Percentiles rank a stretch among this genome's conserved stretches.
Evolutionary conservation across 1,140 invertebrate species (phyloP).

Genomic region (Pogonus chalceus): DNA sequence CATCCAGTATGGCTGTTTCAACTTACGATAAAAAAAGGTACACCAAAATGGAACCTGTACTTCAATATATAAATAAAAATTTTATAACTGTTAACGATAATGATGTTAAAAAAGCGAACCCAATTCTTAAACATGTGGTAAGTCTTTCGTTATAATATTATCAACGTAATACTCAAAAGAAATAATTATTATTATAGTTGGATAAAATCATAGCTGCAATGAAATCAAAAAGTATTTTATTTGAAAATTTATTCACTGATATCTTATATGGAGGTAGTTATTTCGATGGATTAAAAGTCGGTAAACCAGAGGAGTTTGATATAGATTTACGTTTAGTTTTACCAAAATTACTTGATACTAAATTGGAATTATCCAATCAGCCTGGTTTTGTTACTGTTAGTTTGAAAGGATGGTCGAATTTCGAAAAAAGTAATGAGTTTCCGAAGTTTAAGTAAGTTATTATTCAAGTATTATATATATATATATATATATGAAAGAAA

Average conservation of each 20-base stretch:
- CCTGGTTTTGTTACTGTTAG: background rate
- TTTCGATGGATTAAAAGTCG: background rate
- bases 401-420: background rate
- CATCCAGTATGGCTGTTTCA: too few relatives aligned
- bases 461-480: too few relatives aligned
- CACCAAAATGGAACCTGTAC: slow-evolving; percentile 21
- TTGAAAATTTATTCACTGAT: background rate
- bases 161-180: background rate
- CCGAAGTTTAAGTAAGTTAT: background rate
- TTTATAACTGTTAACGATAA: slow-evolving; percentile 18
- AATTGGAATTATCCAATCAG: background rate
- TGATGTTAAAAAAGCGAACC: slow-evolving; percentile 15
- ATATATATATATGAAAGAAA: too few relatives aligned
- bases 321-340: background rate
- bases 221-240: background rate
- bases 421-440: background rate
- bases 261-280: background rate
- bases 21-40: slow-evolving; percentile 18
- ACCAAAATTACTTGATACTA: background rate
- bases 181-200: background rate
- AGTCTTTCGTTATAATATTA: background rate
- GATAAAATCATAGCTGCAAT: slow-evolving; percentile 1
- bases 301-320: slow-evolving; percentile 2
- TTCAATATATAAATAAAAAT: slow-evolving; percentile 22
- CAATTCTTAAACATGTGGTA: background rate